phyloP scores from a whole-genome alignment of 2,888 invertebrate species.

The Tipula confusa region DNA sequence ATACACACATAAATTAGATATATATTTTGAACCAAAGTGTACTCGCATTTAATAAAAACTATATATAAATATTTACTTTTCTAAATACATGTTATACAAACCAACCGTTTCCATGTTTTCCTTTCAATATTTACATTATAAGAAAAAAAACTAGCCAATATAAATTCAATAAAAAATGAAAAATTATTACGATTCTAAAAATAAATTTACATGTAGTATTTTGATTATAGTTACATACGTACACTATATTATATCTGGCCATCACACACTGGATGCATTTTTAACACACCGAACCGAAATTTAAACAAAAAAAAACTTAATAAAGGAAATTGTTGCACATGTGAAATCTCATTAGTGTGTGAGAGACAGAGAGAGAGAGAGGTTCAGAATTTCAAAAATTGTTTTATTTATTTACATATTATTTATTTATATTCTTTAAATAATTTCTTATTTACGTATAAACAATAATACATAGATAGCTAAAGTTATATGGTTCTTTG shows the following conservation, averaged over 20 bases:
- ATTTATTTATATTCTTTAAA: constrained; percentile 10
- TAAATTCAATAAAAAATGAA: background rate
- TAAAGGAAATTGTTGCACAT: constrained; percentile 25
- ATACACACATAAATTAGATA: background rate
- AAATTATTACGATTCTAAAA: constrained; percentile 14
- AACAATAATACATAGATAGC: background rate
- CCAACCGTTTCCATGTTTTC: constrained; percentile 20
- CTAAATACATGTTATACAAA: background rate
- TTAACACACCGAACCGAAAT: background rate
- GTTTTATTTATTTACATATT: constrained; percentile 15
- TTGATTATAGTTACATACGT: background rate
- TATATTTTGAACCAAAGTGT: background rate
- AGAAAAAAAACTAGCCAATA: background rate
- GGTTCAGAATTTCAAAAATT: background rate
- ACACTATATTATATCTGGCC: background rate
- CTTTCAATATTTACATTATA: background rate
- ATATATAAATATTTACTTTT: constrained; percentile 5
- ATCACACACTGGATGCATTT: background rate
- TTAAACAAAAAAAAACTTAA: background rate
- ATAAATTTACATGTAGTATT: background rate
- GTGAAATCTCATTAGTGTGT: background rate
- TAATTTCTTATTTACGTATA: background rate
- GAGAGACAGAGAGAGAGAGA: background rate
- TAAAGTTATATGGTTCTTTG: constrained; percentile 5
- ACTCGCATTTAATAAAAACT: background rate